Base-by-base conservation (phyloP, 2,113 vertebrate genomes). In the Pterophyllum scalare region DNA sequence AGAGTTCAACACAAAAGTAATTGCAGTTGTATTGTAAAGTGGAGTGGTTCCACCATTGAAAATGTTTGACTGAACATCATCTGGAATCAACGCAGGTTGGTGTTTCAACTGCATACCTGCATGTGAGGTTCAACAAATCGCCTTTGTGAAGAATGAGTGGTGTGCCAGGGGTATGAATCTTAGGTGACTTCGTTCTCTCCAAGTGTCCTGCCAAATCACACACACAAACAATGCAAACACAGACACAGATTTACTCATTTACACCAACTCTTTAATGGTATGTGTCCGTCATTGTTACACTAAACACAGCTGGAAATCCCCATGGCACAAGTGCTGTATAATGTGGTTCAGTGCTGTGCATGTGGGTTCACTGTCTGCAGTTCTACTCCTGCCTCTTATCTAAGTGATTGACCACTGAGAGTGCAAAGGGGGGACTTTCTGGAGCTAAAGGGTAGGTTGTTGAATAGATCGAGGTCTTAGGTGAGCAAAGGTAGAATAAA, bases 81-180 rank as follows among this genome's bases (percentile, higher is more conserved):
- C 52, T 1, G 3, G 33, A 26, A 40, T 22, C 54, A 40, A 62
- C 0, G n/a, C 6, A 52, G 60, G 60, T 11, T 13, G 33, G 10
- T 84, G 26, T 77, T 81, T 43, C n/a, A 9, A 28, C 3, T 28
- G 28, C 88, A 26, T 95, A 96, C 96, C 93, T 94, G 95, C 96
- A 96, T 33, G 11, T 89, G 82, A 96, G 93, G 19, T 0, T 87
- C 70, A 96, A 88, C 1, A 20, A 43, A 7, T 52, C 78, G 20
- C 87, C 86, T 58, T 75, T 86, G 11, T 88, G 86, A 64, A 78
- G 79, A 82, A 94, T 3, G 28, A 90, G 86, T 46, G 86, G 81
- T 74, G 88, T 79, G 10, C 33, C 19, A 5, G 79, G 7, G 7
- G 93, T 92, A 24, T 57, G 35, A 81, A 94, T 93, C 67, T 74